Evolutionary conservation across 2,797 vertebrate genomes (phyloP).

Genomic region (Enteromius unitaeniatus): DNA sequence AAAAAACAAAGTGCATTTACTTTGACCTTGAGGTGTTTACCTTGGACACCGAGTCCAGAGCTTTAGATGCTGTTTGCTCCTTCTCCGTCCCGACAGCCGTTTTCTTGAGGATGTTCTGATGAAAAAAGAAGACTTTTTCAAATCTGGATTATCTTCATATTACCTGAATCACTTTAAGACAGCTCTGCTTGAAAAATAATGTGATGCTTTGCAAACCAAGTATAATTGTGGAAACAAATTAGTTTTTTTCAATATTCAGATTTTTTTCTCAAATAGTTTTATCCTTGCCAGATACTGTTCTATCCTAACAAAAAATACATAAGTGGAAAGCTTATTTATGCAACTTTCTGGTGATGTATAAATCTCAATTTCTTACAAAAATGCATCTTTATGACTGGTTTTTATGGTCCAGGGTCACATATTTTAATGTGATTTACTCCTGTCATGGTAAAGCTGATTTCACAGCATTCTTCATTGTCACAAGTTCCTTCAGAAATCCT

Average conservation of each 20-base stretch:
- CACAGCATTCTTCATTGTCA: not conserved
- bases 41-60: conserved; percentile 84
- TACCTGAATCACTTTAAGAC: not conserved
- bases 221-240: too few species aligned
- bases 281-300: too few species aligned
- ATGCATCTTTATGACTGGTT: too few species aligned
- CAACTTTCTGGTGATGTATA: too few species aligned
- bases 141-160: not conserved
- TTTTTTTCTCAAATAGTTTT: too few species aligned
- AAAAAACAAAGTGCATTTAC: conserved; percentile 10
- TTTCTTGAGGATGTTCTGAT: conserved; percentile 87
- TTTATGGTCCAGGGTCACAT: too few species aligned
- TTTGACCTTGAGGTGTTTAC: conserved; percentile 69
- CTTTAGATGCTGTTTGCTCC: conserved; percentile 85
- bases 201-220: too few species aligned
- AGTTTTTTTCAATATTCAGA: too few species aligned
- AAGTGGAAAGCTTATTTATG: not conserved
- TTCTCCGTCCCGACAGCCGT: conserved; percentile 82
- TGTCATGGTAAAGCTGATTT: not conserved
- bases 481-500: not conserved
- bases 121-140: conserved; percentile 22
- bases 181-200: not conserved
- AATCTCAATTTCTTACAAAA: too few species aligned
- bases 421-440: not conserved
- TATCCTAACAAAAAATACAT: too few species aligned